A percentile compares a stretch with the other conserved stretches of the same genome.
Conservation (phyloP, 2,113 vertebrate species). For the Myotis yumanensis region DNA sequence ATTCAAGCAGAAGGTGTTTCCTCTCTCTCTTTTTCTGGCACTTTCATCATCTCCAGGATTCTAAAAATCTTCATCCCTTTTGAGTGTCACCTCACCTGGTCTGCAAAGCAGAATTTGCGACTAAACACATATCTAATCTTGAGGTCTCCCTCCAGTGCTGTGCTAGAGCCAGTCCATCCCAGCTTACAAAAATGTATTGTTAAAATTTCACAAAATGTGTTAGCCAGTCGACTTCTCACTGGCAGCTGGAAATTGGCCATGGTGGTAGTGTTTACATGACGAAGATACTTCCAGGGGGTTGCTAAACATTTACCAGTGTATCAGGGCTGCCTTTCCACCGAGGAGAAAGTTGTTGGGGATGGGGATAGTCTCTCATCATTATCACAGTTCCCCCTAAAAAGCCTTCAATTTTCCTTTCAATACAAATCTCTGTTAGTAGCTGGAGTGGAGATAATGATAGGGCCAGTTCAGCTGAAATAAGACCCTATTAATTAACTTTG, state of each 20-base stretch:
- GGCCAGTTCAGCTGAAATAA: slow-evolving; percentile 15
- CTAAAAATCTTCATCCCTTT: not conserved
- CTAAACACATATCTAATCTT: not conserved
- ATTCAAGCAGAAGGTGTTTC: not conserved
- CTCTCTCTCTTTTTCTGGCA: not conserved
- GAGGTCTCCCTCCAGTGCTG: not conserved
- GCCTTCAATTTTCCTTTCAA: slow-evolving; percentile 3
- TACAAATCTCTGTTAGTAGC: not conserved
- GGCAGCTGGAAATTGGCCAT: slow-evolving; percentile 1
- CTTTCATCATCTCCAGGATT: not conserved
- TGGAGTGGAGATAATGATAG: not conserved
- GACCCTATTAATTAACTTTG: not conserved
- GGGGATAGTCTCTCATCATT: not conserved
- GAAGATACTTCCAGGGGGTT: not conserved
- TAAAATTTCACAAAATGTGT: slow-evolving; percentile 52
- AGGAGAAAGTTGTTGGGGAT: not conserved
- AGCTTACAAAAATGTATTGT: not conserved
- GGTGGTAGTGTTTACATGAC: not conserved
- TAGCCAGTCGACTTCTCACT: not conserved
- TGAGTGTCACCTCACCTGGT: not conserved
- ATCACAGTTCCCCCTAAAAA: not conserved
- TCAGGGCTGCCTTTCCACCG: not conserved
- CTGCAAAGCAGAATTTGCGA: not conserved
- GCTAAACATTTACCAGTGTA: not conserved
- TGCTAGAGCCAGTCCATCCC: not conserved